Evolutionary conservation across 2,888 invertebrate genomes (phyloP).

Genomic region (Phragmatobia fuliginosa): DNA sequence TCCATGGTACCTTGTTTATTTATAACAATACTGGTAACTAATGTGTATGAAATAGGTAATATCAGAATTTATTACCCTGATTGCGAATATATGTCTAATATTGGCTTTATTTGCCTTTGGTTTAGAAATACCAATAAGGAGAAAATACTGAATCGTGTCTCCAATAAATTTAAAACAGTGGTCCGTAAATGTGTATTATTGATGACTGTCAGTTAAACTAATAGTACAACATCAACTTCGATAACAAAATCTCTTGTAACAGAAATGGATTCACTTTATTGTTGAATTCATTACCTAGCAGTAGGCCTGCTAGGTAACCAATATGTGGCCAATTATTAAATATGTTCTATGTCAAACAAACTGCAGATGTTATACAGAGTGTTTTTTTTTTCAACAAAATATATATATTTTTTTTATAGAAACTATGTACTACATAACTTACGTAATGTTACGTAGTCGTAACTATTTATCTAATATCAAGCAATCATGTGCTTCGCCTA

Average conservation of each 20-base stretch:
- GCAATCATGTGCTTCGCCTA: conserved; percentile 3
- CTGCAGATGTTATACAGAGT: too few species aligned
- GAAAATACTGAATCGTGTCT: too few species aligned
- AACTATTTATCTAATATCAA: background rate
- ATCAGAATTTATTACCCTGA: background rate
- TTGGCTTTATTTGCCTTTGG: too few species aligned
- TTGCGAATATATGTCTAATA: too few species aligned
- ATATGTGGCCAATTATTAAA: too few species aligned
- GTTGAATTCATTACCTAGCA: too few species aligned
- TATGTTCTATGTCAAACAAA: too few species aligned
- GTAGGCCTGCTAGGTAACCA: too few species aligned
- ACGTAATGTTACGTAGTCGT: background rate
- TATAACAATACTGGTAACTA: background rate
- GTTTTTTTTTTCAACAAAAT: too few species aligned
- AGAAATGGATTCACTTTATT: background rate
- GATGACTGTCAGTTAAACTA: background rate
- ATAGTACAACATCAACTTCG: background rate
- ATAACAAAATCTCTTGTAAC: background rate
- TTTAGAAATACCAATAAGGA: too few species aligned
- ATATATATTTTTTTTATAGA: background rate
- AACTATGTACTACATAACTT: background rate
- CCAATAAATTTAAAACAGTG: too few species aligned
- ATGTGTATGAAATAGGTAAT: background rate
- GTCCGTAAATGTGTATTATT: too few species aligned
- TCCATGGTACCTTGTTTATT: background rate